Conservation (phyloP, 2,888 invertebrate species). For the Lithophane leautieri region DNA sequence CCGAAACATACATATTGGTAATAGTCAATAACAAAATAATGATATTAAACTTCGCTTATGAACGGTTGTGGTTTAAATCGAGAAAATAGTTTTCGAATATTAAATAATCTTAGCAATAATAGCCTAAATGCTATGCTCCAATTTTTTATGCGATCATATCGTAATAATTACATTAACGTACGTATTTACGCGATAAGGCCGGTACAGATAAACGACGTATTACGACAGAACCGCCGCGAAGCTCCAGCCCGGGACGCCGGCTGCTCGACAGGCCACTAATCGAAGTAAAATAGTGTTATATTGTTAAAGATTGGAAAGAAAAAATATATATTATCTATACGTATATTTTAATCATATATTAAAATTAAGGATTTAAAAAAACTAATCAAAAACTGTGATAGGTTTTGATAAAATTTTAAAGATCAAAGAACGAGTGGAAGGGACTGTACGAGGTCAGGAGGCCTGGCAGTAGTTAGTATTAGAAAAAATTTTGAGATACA, state of each 20-base stretch:
- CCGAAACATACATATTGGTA: constrained; percentile 85
- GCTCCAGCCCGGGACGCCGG: constrained; percentile 58
- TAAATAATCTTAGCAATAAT: constrained; percentile 90
- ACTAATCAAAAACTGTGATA: constrained; percentile 91
- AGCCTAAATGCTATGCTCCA: constrained; percentile 88
- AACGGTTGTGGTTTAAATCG: constrained; percentile 89
- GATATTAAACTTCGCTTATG: constrained; percentile 90
- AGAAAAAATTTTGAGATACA: constrained; percentile 81
- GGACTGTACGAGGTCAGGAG: constrained; percentile 66
- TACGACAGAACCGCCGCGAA: constrained; percentile 14
- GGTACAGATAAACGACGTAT: constrained; percentile 41
- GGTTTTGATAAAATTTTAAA: constrained; percentile 91
- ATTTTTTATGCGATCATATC: constrained; percentile 87
- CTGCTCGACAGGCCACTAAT: constrained; percentile 76
- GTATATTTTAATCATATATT: constrained; percentile 90
- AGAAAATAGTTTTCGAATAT: constrained; percentile 89
- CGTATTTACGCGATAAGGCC: constrained; percentile 73
- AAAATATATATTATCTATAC: constrained; percentile 88
- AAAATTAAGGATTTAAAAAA: constrained; percentile 88
- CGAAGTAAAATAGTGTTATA: constrained; percentile 89
- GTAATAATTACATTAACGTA: constrained; percentile 77
- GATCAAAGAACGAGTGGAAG: constrained; percentile 72
- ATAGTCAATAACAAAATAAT: constrained; percentile 89
- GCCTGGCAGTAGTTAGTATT: constrained; percentile 78
- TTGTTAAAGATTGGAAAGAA: constrained; percentile 88